phyloP scores from a whole-genome alignment of 2,113 vertebrate species.

The Catagonus wagneri region DNA sequence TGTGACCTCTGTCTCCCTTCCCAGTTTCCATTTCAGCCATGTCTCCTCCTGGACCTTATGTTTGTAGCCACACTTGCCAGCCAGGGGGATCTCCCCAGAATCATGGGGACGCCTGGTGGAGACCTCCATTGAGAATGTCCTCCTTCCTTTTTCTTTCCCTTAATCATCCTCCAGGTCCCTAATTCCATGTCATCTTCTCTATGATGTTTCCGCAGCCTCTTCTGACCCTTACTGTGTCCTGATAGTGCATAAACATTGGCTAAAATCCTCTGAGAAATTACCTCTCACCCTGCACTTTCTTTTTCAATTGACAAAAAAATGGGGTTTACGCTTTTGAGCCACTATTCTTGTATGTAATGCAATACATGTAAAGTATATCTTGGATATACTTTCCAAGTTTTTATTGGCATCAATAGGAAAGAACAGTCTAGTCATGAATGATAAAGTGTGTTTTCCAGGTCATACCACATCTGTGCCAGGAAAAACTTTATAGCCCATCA shows the following conservation, averaged over 20 bases:
- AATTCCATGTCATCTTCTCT: not conserved
- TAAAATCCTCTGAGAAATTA: not conserved
- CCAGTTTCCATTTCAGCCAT: not conserved
- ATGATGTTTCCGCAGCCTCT: not conserved
- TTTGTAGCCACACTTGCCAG: not conserved
- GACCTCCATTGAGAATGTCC: not conserved
- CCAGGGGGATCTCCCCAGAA: not conserved
- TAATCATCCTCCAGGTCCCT: not conserved
- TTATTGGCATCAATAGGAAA: conserved; percentile 46
- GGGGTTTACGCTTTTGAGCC: not conserved
- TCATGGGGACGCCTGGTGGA: not conserved
- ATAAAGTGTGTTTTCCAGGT: conserved; percentile 67
- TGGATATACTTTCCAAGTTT: conserved; percentile 56
- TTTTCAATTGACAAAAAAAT: not conserved
- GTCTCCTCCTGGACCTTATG: not conserved
- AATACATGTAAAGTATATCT: not conserved
- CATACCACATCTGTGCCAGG: conserved; percentile 4
- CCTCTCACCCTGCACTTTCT: not conserved
- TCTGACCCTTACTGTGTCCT: not conserved
- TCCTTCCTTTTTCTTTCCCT: not conserved
- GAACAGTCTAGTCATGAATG: conserved; percentile 34
- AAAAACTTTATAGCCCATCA: conserved; percentile 31
- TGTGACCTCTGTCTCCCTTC: not conserved
- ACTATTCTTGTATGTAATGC: not conserved
- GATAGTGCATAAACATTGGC: not conserved